phyloP scores from a whole-genome alignment of 2,797 vertebrate genomes.

The Onychomys torridus region DNA sequence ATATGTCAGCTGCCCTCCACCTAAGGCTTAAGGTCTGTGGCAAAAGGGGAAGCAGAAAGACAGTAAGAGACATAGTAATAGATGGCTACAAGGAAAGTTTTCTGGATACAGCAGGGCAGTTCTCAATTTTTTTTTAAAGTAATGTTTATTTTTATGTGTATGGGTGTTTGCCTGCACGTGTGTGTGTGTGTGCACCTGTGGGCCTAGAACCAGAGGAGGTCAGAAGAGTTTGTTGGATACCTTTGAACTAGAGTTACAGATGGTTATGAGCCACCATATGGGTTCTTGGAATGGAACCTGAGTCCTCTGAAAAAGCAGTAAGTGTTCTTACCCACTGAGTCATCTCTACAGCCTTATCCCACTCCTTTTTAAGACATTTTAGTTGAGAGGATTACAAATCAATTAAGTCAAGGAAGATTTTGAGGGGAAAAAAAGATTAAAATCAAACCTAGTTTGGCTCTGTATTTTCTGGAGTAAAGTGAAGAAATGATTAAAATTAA shows the following conservation, averaged over 20 bases:
- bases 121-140: background rate
- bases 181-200: background rate
- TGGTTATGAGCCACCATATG: background rate
- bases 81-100: background rate
- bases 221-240: background rate
- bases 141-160: background rate
- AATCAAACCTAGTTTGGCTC: background rate
- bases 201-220: background rate
- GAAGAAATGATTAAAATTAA: slow-evolving; percentile 35
- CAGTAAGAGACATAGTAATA: background rate
- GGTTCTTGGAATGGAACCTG: background rate
- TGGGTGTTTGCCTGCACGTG: background rate
- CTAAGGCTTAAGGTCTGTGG: background rate
- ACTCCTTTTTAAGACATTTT: slow-evolving; percentile 38
- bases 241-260: background rate
- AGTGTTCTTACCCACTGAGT: background rate
- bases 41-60: background rate
- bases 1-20: background rate
- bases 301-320: background rate
- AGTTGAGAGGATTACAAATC: slow-evolving; percentile 35
- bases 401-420: slow-evolving; percentile 48
- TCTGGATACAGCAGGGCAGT: background rate
- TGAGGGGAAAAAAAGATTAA: background rate
- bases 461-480: slow-evolving; percentile 25
- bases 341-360: background rate